Conservation (phyloP, 1,140 invertebrate genomes). For the Drosophila miranda region DNA sequence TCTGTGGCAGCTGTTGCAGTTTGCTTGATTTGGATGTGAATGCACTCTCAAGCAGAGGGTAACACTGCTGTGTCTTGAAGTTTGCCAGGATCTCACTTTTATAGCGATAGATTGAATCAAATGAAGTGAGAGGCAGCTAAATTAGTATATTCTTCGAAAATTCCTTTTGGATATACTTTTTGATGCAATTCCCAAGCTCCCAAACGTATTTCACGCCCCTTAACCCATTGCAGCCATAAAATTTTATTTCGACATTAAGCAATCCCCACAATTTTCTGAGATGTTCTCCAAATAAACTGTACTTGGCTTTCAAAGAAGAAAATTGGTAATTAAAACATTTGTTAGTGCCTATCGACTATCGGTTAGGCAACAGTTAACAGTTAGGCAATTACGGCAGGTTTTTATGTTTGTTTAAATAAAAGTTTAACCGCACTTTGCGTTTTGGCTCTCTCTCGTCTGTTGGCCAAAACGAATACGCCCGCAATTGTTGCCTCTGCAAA, state of each 20-base stretch:
- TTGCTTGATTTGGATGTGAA: conserved; percentile 22
- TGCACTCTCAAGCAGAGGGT: neutral
- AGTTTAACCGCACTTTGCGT: neutral
- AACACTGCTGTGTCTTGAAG: conserved; percentile 4
- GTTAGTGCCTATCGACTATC: neutral
- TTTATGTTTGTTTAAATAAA: conserved; percentile 1
- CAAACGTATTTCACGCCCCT: too few relatives aligned
- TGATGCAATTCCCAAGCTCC: too few relatives aligned
- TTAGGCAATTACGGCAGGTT: conserved; percentile 1
- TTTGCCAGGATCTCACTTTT: neutral
- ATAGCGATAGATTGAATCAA: too few relatives aligned
- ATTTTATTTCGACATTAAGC: too few relatives aligned
- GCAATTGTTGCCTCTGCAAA: conserved; percentile 8
- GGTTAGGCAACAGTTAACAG: neutral
- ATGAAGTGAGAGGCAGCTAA: too few relatives aligned
- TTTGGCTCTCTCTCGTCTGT: neutral
- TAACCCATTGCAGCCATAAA: too few relatives aligned
- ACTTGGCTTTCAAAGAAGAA: too few relatives aligned
- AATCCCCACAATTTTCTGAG: too few relatives aligned
- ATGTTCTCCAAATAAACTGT: too few relatives aligned
- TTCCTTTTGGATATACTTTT: too few relatives aligned
- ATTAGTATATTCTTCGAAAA: too few relatives aligned
- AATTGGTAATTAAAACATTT: neutral
- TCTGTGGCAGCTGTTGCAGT: conserved; percentile 31
- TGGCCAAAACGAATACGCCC: conserved; percentile 22